Evolutionary conservation across 1,140 invertebrate genomes (phyloP), one percentile per base, ranked within the genome.

Genomic region (Cherax destructor): DNA sequence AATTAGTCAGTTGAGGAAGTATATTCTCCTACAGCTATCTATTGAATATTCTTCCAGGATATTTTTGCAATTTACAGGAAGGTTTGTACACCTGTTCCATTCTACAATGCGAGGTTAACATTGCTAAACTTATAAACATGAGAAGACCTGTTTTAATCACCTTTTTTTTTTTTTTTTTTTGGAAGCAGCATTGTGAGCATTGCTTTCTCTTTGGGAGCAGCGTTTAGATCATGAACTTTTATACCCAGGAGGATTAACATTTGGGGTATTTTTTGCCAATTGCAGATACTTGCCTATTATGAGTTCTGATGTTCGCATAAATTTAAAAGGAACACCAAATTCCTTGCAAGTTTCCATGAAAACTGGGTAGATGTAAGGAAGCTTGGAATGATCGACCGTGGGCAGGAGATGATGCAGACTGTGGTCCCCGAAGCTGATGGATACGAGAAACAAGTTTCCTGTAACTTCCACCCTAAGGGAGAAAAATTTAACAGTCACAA

Each of bases 341-440:
- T 98, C 96, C 78, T 96, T 94, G 86, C 96, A 96, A 1, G 96
- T 97, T 93, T 97, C 94, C 21, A 96, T 93, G 56, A 97, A 96
- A 16, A 96, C 94, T 0, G 96, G 96, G 93, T 96, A 95, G 16
- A 97, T 95, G n/a, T 96, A 94, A 3, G 95, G 94, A 41, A 98
- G 94, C 81, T 96, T 95, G 0, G 95, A 96, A 93, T 98, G 97
- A 93, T 98, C 97, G 21, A 98, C 93, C 0, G 97, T 97, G 0
- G 97, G 97, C 92, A 98, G 96, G 1, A 98, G 94, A 95, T 98
- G 97, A 94, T 98, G 97, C 1, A 98, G 94, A 1, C 95, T 95
- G 94, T 98, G 97, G 65, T 97, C 96, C 11, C 97, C 97, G 92
- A 97, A 98, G 91, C 96, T 95, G 0, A 96, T 96, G 50, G 97